Evolutionary conservation across 2,797 vertebrate genomes (phyloP).

Genomic region (Tiaroga cobitis): DNA sequence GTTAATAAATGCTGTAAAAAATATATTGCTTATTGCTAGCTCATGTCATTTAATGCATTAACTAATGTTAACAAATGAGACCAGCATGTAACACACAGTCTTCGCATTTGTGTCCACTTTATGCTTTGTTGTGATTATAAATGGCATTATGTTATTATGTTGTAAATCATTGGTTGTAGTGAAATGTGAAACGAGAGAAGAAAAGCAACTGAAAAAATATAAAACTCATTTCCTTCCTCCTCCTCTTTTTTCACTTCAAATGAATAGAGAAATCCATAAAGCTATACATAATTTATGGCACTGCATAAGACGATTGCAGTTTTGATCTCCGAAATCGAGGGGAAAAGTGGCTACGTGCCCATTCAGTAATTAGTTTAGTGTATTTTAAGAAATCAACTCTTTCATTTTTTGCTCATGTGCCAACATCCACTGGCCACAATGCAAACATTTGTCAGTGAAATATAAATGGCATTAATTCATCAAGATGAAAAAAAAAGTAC

Average conservation of each 20-base stretch:
- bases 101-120: neutral
- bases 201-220: neutral
- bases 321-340: constrained; percentile 69
- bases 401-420: neutral
- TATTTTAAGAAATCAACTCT: constrained; percentile 10
- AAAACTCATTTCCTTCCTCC: neutral
- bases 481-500: neutral
- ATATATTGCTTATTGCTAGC: too few species aligned
- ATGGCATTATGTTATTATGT: neutral
- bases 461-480: neutral
- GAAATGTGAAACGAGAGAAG: neutral
- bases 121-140: neutral
- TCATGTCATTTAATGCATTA: neutral
- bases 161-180: neutral
- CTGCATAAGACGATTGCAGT: constrained; percentile 73
- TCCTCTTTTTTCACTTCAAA: constrained; percentile 62
- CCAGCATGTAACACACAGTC: neutral
- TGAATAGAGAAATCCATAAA: constrained; percentile 68
- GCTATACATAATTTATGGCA: constrained; percentile 78
- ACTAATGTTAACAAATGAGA: neutral
- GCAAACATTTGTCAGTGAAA: neutral
- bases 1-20: too few species aligned
- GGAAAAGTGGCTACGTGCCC: constrained; percentile 35
- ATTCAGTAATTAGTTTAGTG: neutral
- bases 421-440: neutral